Base-by-base conservation (phyloP, 2,113 vertebrate species). In the Felis chaus region DNA sequence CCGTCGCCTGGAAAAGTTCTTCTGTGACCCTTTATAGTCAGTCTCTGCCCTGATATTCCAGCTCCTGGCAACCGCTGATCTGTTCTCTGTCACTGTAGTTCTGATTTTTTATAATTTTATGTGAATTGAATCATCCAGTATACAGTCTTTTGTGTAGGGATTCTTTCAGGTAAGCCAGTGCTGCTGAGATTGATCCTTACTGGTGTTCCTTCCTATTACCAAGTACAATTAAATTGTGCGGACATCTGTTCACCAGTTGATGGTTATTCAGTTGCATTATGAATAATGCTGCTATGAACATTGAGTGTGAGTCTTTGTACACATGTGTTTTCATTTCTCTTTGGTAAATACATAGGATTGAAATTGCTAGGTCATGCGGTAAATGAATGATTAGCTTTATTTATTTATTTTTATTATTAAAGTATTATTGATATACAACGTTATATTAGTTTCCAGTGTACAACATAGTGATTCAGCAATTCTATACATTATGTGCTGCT, bases 41-140 rank as follows among this genome's bases (percentile, higher is more conserved):
- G 2, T 23, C 7, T 7, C 33, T 48, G 41, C 50, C 82, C 86
- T 83, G 39, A 25, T 13, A n/a, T 57, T 36, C 78, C 1, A n/a
- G 39, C 74, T 85, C 53, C 57, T 68, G 18, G 41, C 19, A 76
- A 0, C 18, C 11, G 7, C 31, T 16, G 27, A 1, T 31, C 14
- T 12, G 14, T 63, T 89, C n/a, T 18, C 39, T 94, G 36, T 31
- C 66, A 5, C 65, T 39, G 31, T 4, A 33, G 6, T 3, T 16
- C 5, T 65, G 41, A 16, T 41, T 41, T 80, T 73, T 9, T 89
- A 0, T 63, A 31, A 29, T 3, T 41, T 53, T n/a, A 7, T 29
- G n/a, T 41, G 14, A 25, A 18, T 7, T 3, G 5, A 33, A 3
- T 29, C 12, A 19, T 23, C 31, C 25, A 1, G 27, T 2, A 1